Evolutionary conservation across 2,113 vertebrate species (phyloP).

Genomic region (Tauraco erythrolophus): DNA sequence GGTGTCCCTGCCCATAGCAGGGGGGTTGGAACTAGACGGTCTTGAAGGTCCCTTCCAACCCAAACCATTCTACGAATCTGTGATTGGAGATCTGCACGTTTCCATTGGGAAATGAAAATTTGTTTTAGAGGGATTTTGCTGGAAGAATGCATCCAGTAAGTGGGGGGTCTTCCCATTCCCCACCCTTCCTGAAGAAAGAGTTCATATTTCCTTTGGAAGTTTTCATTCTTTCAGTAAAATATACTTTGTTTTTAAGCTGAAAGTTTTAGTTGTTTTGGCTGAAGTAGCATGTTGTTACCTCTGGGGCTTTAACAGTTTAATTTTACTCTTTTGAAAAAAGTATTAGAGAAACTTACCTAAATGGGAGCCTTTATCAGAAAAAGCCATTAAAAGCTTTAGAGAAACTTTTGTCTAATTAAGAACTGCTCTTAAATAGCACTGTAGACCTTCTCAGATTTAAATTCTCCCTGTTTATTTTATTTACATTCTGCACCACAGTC

Average conservation of each 20-base stretch:
- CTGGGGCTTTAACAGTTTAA: not conserved
- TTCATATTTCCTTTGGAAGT: not conserved
- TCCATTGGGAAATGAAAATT: not conserved
- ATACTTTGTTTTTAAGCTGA: not conserved
- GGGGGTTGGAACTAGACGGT: too few relatives aligned
- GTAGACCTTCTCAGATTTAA: not conserved
- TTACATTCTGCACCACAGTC: not conserved
- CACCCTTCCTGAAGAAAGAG: not conserved
- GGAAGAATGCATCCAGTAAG: not conserved
- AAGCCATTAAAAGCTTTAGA: not conserved
- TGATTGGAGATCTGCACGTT: not conserved
- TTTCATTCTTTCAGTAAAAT: not conserved
- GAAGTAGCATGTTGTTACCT: not conserved
- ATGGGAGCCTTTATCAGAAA: not conserved
- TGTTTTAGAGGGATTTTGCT: not conserved
- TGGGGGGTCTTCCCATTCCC: not conserved
- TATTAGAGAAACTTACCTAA: not conserved
- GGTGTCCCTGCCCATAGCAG: too few relatives aligned
- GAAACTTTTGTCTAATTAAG: not conserved
- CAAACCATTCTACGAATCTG: too few relatives aligned
- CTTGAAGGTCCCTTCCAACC: too few relatives aligned
- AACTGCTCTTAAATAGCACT: not conserved
- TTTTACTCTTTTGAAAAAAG: not conserved
- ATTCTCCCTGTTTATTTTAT: not conserved
- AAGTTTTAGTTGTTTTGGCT: not conserved